phyloP scores from a whole-genome alignment of 2,113 vertebrate genomes.

The Cynoglossus semilaevis region DNA sequence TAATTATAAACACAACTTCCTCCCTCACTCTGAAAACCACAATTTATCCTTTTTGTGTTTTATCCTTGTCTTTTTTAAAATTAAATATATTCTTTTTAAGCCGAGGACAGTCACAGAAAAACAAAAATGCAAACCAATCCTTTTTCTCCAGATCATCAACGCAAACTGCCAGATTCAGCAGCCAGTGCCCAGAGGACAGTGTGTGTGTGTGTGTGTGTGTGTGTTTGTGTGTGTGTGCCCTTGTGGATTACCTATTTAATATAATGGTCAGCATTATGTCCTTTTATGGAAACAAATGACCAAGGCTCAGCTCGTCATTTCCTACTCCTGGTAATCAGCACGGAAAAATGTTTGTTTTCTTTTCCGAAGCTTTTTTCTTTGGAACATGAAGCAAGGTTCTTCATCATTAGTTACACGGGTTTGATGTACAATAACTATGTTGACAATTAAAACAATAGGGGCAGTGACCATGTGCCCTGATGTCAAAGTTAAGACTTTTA shows the following conservation, averaged over 20 bases:
- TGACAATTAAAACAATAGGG: constrained; percentile 31
- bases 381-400: constrained; percentile 10
- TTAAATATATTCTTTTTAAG: too few relatives aligned
- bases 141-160: constrained; percentile 9
- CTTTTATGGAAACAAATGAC: constrained; percentile 73
- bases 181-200: constrained; percentile 1
- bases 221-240: not conserved
- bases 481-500: too few relatives aligned
- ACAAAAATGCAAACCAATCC: constrained; percentile 48
- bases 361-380: constrained; percentile 24
- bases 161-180: not conserved
- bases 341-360: constrained; percentile 55
- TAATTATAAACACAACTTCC: not conserved
- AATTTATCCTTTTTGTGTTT: too few relatives aligned
- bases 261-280: constrained; percentile 52
- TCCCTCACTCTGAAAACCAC: constrained; percentile 2
- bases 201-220: constrained; percentile 11
- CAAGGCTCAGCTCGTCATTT: constrained; percentile 55
- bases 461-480: constrained; percentile 3
- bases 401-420: constrained; percentile 8
- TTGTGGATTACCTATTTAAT: constrained; percentile 7
- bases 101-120: too few relatives aligned
- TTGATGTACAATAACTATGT: constrained; percentile 18
- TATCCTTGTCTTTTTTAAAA: too few relatives aligned
- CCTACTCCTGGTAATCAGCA: constrained; percentile 49